Percentiles rank a stretch among this genome's conserved stretches.
phyloP scores from a whole-genome alignment of 2,888 invertebrate species.

The Epicampocera succincta region DNA sequence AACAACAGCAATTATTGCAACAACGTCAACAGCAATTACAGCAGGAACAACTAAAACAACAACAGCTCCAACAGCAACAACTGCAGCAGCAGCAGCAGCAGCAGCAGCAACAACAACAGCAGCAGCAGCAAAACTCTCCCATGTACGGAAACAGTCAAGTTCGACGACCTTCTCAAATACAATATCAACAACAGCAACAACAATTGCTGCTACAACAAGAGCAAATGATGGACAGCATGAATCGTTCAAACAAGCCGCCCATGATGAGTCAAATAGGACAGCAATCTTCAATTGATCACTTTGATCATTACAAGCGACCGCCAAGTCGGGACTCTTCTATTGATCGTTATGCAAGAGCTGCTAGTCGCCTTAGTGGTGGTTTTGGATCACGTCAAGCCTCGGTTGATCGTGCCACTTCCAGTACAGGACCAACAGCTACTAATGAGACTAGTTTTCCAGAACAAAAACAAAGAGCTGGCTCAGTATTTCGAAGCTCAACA shows the following conservation, averaged over 20 bases:
- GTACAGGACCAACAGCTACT: conserved; percentile 55
- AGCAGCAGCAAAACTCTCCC: conserved; percentile 74
- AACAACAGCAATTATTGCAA: conserved; percentile 76
- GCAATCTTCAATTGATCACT: conserved; percentile 92
- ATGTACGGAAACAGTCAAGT: conserved; percentile 73
- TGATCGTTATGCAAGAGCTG: conserved; percentile 89
- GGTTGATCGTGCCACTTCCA: conserved; percentile 85
- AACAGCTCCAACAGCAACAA: conserved; percentile 72
- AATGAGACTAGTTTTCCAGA: conserved; percentile 65
- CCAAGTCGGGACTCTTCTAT: conserved; percentile 94
- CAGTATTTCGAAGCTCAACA: conserved; percentile 82
- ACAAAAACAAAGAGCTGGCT: conserved; percentile 83
- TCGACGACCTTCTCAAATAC: conserved; percentile 76
- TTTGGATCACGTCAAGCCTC: conserved; percentile 89
- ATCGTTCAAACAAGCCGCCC: conserved; percentile 83
- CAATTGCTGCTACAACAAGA: conserved; percentile 70
- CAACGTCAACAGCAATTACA: conserved; percentile 71
- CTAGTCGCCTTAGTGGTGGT: conserved; percentile 84
- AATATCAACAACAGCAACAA: conserved; percentile 69
- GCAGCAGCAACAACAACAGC: conserved; percentile 73
- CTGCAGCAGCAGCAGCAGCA: conserved; percentile 72
- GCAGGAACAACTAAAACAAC: conserved; percentile 72
- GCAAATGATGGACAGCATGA: conserved; percentile 72
- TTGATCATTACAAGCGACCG: conserved; percentile 96
- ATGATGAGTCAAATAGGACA: conserved; percentile 79